Conservation (phyloP, 2,888 invertebrate species). For the Lepidonotus clava region DNA sequence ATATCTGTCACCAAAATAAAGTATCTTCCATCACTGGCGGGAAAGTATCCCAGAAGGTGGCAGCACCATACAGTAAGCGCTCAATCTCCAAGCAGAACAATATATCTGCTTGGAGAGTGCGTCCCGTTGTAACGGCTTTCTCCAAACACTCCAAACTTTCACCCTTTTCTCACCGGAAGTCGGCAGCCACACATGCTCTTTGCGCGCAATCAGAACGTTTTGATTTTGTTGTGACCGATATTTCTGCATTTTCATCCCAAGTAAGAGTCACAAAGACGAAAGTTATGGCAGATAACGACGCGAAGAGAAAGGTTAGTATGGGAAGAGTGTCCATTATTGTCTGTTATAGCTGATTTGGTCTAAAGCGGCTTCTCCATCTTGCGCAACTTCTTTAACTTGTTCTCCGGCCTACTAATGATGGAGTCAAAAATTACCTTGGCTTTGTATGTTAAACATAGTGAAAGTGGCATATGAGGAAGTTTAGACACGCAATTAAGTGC, state of each 20-base stretch:
- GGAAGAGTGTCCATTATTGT: background rate
- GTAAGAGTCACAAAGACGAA: background rate
- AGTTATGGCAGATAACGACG: background rate
- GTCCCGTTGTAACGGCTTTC: too few relatives aligned
- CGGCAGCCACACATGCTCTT: background rate
- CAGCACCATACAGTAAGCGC: too few relatives aligned
- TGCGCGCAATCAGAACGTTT: constrained; percentile 23
- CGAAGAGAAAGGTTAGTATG: constrained; percentile 3
- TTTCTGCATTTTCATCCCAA: background rate
- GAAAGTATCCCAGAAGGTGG: too few relatives aligned
- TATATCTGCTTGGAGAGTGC: too few relatives aligned
- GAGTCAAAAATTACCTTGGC: background rate
- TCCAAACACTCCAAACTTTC: too few relatives aligned
- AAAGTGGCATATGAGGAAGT: background rate
- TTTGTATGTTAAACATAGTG: background rate
- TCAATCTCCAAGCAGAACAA: too few relatives aligned
- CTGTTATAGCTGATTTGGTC: background rate
- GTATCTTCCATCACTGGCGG: too few relatives aligned
- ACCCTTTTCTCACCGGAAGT: background rate
- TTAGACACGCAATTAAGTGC: background rate
- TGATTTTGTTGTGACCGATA: background rate
- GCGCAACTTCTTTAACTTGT: background rate
- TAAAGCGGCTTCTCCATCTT: background rate
- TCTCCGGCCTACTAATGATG: background rate
- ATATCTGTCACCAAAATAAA: too few relatives aligned